Conservation (phyloP, 2,797 vertebrate genomes). For the Loris lydekkerianus region DNA sequence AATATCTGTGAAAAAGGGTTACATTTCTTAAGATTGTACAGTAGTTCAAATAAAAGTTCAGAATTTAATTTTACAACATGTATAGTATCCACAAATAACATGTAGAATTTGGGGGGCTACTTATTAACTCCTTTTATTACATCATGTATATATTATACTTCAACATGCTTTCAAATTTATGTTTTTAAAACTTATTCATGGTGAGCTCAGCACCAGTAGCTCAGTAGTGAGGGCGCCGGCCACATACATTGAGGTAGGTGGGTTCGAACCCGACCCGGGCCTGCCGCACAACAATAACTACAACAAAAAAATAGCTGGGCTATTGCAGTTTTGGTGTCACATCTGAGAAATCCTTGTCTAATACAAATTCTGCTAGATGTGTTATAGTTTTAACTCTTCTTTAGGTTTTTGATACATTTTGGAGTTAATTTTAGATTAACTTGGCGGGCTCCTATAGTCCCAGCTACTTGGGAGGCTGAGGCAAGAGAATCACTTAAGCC, state of each 20-base stretch:
- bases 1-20: neutral
- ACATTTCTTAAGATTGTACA: neutral
- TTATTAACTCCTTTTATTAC: neutral
- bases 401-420: neutral
- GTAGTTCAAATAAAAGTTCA: neutral
- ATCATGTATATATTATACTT: neutral
- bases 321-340: neutral
- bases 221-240: too few species aligned
- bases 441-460: too few species aligned
- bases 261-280: too few species aligned
- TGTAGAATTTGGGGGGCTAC: neutral
- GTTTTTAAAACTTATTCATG: neutral
- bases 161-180: neutral
- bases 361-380: neutral
- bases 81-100: neutral
- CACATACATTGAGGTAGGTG: too few species aligned
- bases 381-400: neutral
- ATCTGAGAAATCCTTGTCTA: constrained; percentile 22
- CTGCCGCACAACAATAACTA: too few species aligned
- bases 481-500: too few species aligned
- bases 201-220: too few species aligned
- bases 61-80: neutral
- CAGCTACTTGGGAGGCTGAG: too few species aligned
- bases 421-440: neutral
- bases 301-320: too few species aligned